Evolutionary conservation across 1,140 invertebrate genomes (phyloP).

Genomic region (Tetramorium parvispinum): DNA sequence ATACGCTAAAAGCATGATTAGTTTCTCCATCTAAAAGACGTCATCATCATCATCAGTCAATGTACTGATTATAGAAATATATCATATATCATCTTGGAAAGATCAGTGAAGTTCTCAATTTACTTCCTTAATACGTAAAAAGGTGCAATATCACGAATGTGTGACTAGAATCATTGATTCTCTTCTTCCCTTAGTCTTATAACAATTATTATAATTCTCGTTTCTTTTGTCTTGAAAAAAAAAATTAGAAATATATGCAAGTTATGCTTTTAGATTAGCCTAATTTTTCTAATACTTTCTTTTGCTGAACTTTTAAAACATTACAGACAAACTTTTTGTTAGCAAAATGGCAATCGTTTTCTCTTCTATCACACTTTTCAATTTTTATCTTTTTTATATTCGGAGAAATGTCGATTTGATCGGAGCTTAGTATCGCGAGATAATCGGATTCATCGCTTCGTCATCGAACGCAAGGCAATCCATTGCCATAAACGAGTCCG

Average conservation of each 20-base stretch:
- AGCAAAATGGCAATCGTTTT: neutral
- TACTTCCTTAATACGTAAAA: neutral
- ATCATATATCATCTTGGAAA: slow-evolving; percentile 31
- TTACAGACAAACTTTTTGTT: neutral
- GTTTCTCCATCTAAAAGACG: slow-evolving; percentile 5
- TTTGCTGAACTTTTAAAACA: neutral
- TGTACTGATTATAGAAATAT: neutral
- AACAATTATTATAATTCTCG: neutral
- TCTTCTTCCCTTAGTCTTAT: neutral
- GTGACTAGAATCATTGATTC: neutral
- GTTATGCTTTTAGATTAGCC: neutral
- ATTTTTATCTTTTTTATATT: neutral
- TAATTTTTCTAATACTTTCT: neutral
- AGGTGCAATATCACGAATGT: neutral
- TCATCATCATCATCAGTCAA: slow-evolving; percentile 2
- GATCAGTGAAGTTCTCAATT: slow-evolving; percentile 9
- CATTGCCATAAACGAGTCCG: slow-evolving; percentile 18
- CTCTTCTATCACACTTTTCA: neutral
- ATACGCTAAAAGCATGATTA: slow-evolving; percentile 20
- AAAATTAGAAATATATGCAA: neutral
- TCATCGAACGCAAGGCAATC: neutral
- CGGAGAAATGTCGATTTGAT: neutral
- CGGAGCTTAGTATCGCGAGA: neutral
- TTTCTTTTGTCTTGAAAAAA: neutral
- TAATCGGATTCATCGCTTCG: neutral